Percentiles rank a stretch among this genome's conserved stretches.
phyloP scores from a whole-genome alignment of 2,888 invertebrate species.

The Andrena minutula region DNA sequence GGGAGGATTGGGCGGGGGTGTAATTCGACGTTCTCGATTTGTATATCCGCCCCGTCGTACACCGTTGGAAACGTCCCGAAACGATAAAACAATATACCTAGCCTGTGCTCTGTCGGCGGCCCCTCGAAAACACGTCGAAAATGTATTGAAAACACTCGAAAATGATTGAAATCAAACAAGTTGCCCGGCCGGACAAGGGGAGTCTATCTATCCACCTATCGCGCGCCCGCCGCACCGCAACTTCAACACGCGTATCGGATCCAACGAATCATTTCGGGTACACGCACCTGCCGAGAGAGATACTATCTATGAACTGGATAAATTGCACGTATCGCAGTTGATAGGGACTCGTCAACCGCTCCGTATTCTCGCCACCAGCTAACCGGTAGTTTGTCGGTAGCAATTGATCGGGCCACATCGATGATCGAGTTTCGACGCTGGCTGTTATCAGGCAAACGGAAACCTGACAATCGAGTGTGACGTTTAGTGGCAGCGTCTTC shows the following conservation, averaged over 20 bases:
- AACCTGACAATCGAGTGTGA: background rate
- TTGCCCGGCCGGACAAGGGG: conserved; percentile 54
- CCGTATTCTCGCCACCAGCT: conserved; percentile 42
- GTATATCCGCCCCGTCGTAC: conserved; percentile 54
- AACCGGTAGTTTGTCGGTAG: conserved; percentile 26
- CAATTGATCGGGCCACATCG: background rate
- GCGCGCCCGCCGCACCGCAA: background rate
- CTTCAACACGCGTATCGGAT: conserved; percentile 37
- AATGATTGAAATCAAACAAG: conserved; percentile 75
- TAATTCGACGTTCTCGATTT: conserved; percentile 68
- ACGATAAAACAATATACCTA: conserved; percentile 71
- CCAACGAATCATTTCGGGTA: conserved; percentile 54
- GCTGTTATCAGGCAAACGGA: background rate
- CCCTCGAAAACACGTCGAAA: conserved; percentile 66
- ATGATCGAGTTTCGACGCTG: background rate
- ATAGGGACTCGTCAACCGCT: conserved; percentile 39
- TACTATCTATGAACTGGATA: conserved; percentile 61
- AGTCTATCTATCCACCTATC: conserved; percentile 50
- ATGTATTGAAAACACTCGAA: conserved; percentile 72
- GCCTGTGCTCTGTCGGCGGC: conserved; percentile 27
- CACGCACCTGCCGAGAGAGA: conserved; percentile 46
- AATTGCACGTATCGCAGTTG: conserved; percentile 51
- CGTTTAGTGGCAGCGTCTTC: too few relatives aligned
- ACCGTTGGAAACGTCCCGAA: conserved; percentile 65
- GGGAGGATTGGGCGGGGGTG: conserved; percentile 5